phyloP scores from a whole-genome alignment of 2,888 invertebrate genomes.

The Caradrina kadenii region DNA sequence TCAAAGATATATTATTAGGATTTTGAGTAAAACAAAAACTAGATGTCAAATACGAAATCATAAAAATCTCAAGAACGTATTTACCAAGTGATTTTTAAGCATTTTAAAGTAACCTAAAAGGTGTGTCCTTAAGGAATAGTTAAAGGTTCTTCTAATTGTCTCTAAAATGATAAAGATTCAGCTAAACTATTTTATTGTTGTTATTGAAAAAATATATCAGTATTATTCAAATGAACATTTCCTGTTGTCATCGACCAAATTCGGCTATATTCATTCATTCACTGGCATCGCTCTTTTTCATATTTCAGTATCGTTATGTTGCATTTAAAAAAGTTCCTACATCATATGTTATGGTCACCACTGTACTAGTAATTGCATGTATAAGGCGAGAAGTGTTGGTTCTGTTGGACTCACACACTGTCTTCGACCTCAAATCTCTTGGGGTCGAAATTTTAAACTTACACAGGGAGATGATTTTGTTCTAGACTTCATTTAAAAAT shows the following conservation, averaged over 20 bases:
- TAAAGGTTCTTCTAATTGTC: neutral
- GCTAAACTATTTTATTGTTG: constrained; percentile 15
- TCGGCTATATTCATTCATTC: neutral
- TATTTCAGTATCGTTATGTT: neutral
- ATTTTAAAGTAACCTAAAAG: constrained; percentile 3
- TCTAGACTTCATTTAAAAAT: too few species aligned
- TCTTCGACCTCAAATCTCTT: too few species aligned
- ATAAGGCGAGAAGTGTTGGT: too few species aligned
- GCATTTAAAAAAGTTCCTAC: constrained; percentile 51
- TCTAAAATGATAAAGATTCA: neutral
- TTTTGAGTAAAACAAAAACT: constrained; percentile 1
- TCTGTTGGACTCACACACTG: too few species aligned
- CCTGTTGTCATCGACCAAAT: neutral
- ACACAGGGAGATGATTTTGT: too few species aligned
- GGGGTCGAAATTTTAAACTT: too few species aligned
- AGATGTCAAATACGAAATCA: neutral
- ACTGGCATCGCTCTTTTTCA: neutral
- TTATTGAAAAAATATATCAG: constrained; percentile 36
- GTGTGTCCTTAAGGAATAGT: neutral
- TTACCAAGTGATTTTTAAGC: neutral
- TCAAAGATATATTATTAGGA: constrained; percentile 44
- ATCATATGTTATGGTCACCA: constrained; percentile 39
- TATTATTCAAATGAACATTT: constrained; percentile 39
- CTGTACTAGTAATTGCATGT: constrained; percentile 29
- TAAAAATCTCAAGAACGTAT: neutral